Base-by-base conservation (phyloP, 2,888 invertebrate species). In the Scaptomyza polygonia region DNA sequence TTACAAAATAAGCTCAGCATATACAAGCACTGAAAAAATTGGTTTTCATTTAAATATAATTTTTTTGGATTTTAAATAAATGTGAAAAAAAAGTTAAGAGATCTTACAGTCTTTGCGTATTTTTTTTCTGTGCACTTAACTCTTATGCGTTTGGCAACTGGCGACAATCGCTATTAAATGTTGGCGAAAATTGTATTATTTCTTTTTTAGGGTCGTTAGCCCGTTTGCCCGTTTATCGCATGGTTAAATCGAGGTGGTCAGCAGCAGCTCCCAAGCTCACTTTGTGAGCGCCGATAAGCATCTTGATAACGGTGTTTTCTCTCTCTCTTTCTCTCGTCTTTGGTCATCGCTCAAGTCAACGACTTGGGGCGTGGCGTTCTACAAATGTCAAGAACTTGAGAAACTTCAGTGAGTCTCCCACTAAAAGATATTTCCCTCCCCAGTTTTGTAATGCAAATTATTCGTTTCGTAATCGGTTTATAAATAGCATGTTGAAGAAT, bases 361-460 rank as follows among this genome's bases (percentile, higher is more conserved):
- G 79, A 79, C 79, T 79, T 69, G 68, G 69, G 84, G 79, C 79
- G 75, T 75, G 75, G 53, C 61, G 77, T 66, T 77, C 69, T 52
- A 82, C 45, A 82, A 82, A 63, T 77, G 81, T 83, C 79, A 72
- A 32, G n/a, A 39, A 39, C 47, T 64, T 45, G 53, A 62, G 36
- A 14, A 14, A 32, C 43, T 30, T 14, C 14, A 1, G 14, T 1
- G 39, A 2, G 4, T 4, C 3, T 16, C 9, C 16, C 30, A 58
- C 64, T 70, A 57, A 67, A 69, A 56, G 53, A 64, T 64, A 40
- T 52, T 51, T 64, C 27, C 32, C 51, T 56, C 62, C 51, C 58
- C 62, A 49, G 63, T 51, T 63, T 83, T 82, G 73, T 81, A 72
- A 83, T 82, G 79, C 70, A 77, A 82, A 82, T 81, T 68, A 82